These are phyloP conservation scores for Hemistola chrysoprasaria DNA, from an alignment of 2,888 invertebrate species.

Conservation along the genomic window DNA sequence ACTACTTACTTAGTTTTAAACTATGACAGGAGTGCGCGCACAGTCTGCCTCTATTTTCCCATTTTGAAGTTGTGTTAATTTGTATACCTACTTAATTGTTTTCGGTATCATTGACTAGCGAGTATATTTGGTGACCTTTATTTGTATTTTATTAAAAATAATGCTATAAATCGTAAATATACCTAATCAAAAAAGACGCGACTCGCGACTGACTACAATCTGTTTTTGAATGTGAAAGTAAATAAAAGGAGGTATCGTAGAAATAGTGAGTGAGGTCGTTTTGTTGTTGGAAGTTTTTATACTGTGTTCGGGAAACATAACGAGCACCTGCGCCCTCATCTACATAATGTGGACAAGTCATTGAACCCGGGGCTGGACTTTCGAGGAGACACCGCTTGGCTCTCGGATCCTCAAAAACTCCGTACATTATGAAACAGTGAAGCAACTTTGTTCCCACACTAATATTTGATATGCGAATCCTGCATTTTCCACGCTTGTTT, in stretches of 20 bases:
- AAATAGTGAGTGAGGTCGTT: conserved; percentile 70
- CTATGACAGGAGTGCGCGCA: conserved; percentile 14
- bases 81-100: too few species aligned
- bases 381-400: conserved; percentile 22
- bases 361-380: conserved; percentile 61
- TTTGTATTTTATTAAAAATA: too few species aligned
- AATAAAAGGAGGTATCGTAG: conserved; percentile 49
- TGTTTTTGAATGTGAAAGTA: conserved; percentile 1
- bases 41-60: conserved; percentile 5
- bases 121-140: too few species aligned
- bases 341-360: conserved; percentile 79
- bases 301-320: conserved; percentile 67
- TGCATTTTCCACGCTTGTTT: too few species aligned
- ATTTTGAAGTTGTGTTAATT: too few species aligned
- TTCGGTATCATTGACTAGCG: too few species aligned
- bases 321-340: conserved; percentile 75
- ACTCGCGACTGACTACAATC: too few species aligned
- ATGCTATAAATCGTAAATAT: too few species aligned
- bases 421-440: too few species aligned
- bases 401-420: background rate
- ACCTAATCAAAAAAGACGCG: too few species aligned
- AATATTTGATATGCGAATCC: too few species aligned
- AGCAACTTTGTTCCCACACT: too few species aligned
- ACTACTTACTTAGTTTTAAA: conserved; percentile 4
- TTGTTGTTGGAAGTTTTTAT: conserved; percentile 71